Evolutionary conservation across 2,113 vertebrate species (phyloP).

Genomic region (Trichechus manatus): DNA sequence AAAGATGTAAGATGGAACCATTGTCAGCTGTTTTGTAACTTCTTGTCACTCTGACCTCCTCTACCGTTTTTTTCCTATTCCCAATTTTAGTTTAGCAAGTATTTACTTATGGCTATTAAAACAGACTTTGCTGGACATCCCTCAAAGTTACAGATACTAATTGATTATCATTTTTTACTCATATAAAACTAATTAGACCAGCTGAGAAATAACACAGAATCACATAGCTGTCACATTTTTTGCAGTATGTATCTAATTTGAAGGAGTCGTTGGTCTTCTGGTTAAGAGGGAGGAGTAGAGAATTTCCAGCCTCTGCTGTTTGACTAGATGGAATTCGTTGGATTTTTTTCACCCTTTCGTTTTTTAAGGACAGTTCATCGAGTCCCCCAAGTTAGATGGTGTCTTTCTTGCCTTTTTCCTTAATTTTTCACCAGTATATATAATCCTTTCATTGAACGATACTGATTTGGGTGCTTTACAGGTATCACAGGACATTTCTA

Average conservation of each 20-base stretch:
- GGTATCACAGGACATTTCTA: neutral
- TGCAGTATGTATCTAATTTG: neutral
- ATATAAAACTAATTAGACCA: neutral
- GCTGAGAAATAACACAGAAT: constrained; percentile 25
- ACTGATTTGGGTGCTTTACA: neutral
- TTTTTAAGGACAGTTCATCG: neutral
- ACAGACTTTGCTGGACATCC: neutral
- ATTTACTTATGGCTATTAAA: neutral
- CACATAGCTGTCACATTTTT: neutral
- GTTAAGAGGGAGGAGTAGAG: neutral
- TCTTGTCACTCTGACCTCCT: neutral
- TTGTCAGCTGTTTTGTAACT: neutral
- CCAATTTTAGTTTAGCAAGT: neutral
- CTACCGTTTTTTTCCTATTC: neutral
- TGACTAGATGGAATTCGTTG: neutral
- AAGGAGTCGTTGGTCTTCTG: constrained; percentile 10
- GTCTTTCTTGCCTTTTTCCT: neutral
- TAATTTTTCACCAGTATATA: neutral
- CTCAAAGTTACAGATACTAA: neutral
- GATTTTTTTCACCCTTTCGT: neutral
- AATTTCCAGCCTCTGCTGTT: neutral
- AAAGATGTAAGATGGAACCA: neutral
- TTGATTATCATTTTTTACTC: constrained; percentile 23
- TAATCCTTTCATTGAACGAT: neutral
- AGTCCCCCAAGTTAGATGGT: neutral